phyloP scores from a whole-genome alignment of 2,797 vertebrate species.

The Sebastes minor region DNA sequence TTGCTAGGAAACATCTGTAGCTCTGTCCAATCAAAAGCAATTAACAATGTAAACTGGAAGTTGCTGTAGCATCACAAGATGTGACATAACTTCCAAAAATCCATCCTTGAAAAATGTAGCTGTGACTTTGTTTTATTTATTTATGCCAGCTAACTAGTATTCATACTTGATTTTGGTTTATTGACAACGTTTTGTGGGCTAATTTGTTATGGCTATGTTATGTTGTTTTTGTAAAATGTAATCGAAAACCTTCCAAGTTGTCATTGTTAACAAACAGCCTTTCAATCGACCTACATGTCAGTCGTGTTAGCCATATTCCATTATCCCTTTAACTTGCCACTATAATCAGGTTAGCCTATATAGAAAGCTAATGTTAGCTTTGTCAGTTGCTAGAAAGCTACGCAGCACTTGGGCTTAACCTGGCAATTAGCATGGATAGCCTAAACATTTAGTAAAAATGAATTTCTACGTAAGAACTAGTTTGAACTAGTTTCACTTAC shows the following conservation, averaged over 20 bases:
- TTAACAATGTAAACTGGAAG: too few relatives aligned
- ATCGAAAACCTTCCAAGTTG: neutral
- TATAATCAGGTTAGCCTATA: neutral
- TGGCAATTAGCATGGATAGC: neutral
- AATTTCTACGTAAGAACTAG: neutral
- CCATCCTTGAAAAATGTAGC: too few relatives aligned
- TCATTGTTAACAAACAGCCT: neutral
- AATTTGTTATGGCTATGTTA: too few relatives aligned
- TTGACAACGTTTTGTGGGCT: too few relatives aligned
- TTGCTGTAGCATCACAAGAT: too few relatives aligned
- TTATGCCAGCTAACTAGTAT: too few relatives aligned
- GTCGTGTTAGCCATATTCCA: neutral
- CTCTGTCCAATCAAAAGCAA: too few relatives aligned
- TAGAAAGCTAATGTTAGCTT: neutral
- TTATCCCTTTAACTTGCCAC: neutral
- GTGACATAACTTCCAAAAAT: too few relatives aligned
- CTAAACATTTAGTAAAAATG: neutral
- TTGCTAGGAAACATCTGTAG: too few relatives aligned
- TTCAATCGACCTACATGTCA: neutral
- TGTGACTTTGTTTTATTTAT: too few relatives aligned
- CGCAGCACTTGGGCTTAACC: neutral
- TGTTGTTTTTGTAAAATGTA: neutral
- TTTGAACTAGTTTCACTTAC: too few relatives aligned
- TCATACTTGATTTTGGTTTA: too few relatives aligned
- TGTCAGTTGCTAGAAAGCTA: neutral